A percentile compares a stretch with the other conserved stretches of the same genome.
phyloP scores from a whole-genome alignment of 2,797 vertebrate genomes.

The Choloepus didactylus region DNA sequence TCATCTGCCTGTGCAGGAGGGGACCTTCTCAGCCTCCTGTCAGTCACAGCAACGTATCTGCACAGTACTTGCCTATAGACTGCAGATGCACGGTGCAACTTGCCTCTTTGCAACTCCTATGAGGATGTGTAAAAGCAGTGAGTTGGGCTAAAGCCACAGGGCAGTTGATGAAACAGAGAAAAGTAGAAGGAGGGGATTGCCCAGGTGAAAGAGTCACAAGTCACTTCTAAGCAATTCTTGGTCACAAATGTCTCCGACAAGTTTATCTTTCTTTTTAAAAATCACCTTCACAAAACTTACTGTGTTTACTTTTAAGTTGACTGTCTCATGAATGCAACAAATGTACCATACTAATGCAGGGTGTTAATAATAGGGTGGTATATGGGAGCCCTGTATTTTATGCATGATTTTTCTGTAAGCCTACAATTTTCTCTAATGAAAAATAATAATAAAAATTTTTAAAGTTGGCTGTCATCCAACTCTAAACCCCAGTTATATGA shows the following conservation, averaged over 20 bases:
- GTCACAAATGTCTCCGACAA: background rate
- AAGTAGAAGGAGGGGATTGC: background rate
- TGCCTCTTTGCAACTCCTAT: background rate
- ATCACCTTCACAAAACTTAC: background rate
- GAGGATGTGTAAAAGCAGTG: background rate
- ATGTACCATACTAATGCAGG: no score
- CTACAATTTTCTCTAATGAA: no score
- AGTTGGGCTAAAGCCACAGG: background rate
- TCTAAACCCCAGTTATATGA: slow-evolving; percentile 20
- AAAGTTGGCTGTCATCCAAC: slow-evolving; percentile 37
- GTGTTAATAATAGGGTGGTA: no score
- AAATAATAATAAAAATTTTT: no score
- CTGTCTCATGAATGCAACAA: no score
- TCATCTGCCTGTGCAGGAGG: background rate
- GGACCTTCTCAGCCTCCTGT: background rate
- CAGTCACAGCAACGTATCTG: background rate
- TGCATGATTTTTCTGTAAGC: no score
- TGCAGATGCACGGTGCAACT: background rate
- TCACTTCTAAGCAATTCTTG: background rate
- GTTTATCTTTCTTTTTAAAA: background rate
- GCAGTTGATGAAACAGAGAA: background rate
- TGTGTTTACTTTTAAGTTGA: background rate
- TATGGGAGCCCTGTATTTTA: no score
- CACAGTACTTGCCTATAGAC: background rate
- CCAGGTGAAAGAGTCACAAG: background rate